Evolutionary conservation across 2,797 vertebrate species (phyloP).

Genomic region (Rhynchotus rufescens): DNA sequence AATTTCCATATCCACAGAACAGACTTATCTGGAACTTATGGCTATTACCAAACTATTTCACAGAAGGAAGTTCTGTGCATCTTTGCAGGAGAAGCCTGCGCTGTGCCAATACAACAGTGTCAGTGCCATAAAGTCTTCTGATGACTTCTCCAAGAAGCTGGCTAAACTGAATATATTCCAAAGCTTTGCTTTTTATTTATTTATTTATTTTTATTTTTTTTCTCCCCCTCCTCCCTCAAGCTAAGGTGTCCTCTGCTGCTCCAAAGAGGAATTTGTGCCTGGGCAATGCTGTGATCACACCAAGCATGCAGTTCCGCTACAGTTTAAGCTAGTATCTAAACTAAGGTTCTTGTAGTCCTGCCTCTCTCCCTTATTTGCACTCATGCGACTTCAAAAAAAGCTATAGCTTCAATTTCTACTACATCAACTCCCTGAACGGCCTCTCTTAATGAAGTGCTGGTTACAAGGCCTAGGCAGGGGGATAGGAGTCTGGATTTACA

Average conservation of each 20-base stretch:
- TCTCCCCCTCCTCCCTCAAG: background rate
- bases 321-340: background rate
- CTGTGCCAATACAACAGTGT: background rate
- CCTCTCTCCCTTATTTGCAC: background rate
- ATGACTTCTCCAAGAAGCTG: background rate
- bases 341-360: background rate
- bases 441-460: background rate
- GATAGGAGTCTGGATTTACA: background rate
- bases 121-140: background rate
- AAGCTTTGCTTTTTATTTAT: background rate
- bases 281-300: background rate
- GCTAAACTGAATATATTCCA: background rate
- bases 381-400: background rate
- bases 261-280: background rate
- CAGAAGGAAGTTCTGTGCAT: accelerated
- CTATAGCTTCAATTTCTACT: background rate
- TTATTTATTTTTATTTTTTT: background rate
- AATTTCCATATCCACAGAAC: background rate
- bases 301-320: background rate
- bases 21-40: background rate
- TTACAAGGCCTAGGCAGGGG: background rate
- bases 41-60: background rate
- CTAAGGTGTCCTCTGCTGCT: background rate
- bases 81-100: background rate
- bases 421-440: background rate